Conservation (phyloP, 2,797 vertebrate genomes). For the Mareca strepera region DNA sequence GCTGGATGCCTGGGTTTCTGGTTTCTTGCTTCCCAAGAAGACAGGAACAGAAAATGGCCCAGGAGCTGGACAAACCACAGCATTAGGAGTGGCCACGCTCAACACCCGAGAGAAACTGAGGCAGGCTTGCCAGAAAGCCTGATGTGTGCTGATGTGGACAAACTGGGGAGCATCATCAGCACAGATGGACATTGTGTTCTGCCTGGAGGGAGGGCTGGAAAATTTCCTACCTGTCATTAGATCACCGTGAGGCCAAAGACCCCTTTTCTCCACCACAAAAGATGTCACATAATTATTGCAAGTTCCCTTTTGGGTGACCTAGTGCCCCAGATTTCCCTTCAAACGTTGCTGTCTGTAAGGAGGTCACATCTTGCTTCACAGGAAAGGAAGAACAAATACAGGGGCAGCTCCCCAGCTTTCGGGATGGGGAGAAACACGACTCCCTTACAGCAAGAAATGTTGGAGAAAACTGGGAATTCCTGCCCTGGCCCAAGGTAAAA, state of each 20-base stretch:
- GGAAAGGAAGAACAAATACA: neutral
- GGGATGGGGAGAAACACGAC: neutral
- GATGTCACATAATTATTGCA: neutral
- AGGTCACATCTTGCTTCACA: neutral
- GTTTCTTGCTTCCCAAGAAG: neutral
- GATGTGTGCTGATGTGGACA: neutral
- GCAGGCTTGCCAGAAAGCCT: neutral
- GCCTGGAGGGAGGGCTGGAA: neutral
- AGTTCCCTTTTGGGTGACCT: neutral
- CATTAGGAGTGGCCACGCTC: accelerated
- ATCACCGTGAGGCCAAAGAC: neutral
- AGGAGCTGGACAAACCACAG: neutral
- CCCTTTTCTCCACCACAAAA: neutral
- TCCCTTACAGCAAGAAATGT: neutral
- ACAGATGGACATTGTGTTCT: accelerated
- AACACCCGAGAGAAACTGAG: neutral
- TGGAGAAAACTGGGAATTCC: neutral
- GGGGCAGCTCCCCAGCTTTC: neutral
- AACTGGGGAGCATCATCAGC: no score
- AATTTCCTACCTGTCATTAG: neutral
- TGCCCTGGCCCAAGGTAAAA: neutral
- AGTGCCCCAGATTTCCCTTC: neutral
- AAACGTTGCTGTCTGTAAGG: neutral
- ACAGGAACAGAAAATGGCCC: neutral
- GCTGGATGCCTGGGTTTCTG: neutral